phyloP scores from a whole-genome alignment of 2,888 invertebrate species.

The Andrena flavipes region DNA sequence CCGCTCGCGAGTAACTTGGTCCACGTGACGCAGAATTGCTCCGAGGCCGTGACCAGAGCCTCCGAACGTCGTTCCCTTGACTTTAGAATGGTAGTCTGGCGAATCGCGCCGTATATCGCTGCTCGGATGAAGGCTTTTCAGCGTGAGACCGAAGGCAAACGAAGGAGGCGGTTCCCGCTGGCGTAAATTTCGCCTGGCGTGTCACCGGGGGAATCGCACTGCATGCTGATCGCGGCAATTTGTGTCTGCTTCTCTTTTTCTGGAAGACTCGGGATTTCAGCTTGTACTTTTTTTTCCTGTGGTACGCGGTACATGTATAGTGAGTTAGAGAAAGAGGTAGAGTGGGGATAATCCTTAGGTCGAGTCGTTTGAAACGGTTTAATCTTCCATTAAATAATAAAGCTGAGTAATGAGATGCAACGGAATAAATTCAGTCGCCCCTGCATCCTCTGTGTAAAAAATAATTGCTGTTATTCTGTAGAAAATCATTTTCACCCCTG shows the following conservation, averaged over 20 bases:
- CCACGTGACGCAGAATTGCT: neutral
- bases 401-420: too few relatives aligned
- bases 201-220: constrained; percentile 5
- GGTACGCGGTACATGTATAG: too few relatives aligned
- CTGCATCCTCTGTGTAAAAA: too few relatives aligned
- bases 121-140: neutral
- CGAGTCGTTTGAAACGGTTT: too few relatives aligned
- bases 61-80: neutral
- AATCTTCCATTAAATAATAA: too few relatives aligned
- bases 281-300: too few relatives aligned
- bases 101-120: neutral
- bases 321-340: too few relatives aligned
- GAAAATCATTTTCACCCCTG: too few relatives aligned
- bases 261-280: too few relatives aligned
- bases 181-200: constrained; percentile 5
- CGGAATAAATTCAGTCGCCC: too few relatives aligned
- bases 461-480: too few relatives aligned
- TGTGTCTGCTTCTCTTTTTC: neutral
- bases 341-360: too few relatives aligned
- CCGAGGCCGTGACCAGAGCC: neutral
- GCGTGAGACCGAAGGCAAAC: neutral
- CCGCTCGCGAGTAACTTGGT: neutral
- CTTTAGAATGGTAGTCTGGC: neutral
- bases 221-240: constrained; percentile 5
- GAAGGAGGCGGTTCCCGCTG: constrained; percentile 9